Evolutionary conservation across 2,113 vertebrate genomes (phyloP).

Genomic region (Monarcha castaneiventris): DNA sequence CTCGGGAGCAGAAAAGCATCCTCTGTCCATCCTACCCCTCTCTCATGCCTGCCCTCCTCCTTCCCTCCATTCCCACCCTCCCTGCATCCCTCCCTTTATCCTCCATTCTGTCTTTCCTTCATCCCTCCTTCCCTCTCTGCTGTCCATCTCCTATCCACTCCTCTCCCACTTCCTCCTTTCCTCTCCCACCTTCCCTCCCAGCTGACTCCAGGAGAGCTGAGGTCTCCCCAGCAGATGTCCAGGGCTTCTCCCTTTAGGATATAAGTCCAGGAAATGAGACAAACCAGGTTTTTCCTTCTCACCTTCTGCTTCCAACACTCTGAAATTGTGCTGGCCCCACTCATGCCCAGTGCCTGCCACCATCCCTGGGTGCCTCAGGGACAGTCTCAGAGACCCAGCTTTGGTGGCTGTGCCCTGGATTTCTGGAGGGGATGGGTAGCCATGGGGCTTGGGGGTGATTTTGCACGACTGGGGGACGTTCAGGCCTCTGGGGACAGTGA

Average conservation of each 20-base stretch:
- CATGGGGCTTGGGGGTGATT: fast-evolving
- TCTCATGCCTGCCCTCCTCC: not conserved
- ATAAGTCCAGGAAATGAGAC: not conserved
- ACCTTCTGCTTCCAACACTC: not conserved
- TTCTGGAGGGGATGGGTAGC: not conserved
- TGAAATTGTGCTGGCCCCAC: fast-evolving
- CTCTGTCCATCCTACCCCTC: not conserved
- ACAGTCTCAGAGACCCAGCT: not conserved
- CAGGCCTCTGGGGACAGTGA: fast-evolving
- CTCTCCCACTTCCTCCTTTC: not conserved
- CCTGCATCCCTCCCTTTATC: not conserved
- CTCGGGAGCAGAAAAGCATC: not conserved
- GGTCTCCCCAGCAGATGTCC: not conserved
- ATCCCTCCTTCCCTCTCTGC: not conserved
- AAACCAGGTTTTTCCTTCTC: not conserved
- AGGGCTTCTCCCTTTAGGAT: not conserved
- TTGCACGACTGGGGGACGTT: fast-evolving
- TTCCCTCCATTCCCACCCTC: not conserved
- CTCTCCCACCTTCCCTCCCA: not conserved
- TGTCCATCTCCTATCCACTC: not conserved
- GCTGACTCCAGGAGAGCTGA: not conserved
- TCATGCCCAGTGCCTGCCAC: fast-evolving
- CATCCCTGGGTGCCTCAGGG: not conserved
- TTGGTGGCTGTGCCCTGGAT: not conserved
- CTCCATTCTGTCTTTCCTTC: not conserved